phyloP scores from a whole-genome alignment of 30 jellyfish, hydroid and myxozoan species.

The Mastigias papua region DNA sequence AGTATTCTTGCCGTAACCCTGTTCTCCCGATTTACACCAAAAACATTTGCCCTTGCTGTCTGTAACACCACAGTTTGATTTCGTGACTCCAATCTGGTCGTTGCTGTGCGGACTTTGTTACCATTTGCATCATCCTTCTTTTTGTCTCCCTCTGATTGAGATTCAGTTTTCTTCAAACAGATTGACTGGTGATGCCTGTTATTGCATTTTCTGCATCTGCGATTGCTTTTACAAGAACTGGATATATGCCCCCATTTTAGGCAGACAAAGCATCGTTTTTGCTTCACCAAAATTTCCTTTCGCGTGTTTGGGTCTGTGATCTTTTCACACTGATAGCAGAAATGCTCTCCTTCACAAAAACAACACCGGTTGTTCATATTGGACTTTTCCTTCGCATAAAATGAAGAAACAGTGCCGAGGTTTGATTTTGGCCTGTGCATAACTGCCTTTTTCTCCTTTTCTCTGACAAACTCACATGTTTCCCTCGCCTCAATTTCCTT shows the following conservation, averaged over 20 bases:
- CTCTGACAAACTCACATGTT: background rate
- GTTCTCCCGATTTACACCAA: background rate
- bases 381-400: background rate
- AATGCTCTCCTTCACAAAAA: background rate
- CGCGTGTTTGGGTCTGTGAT: background rate
- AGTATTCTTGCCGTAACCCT: background rate
- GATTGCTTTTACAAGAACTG: background rate
- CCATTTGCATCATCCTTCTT: background rate
- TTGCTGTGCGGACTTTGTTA: background rate
- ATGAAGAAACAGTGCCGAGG: background rate
- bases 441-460: background rate
- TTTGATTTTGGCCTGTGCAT: background rate
- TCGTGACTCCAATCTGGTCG: background rate
- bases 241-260: background rate
- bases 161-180: background rate
- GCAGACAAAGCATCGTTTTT: background rate
- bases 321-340: background rate
- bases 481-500: background rate
- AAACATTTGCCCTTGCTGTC: background rate
- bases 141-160: background rate
- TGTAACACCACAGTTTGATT: constrained; percentile 5
- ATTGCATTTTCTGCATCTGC: background rate
- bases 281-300: background rate
- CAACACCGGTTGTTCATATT: background rate
- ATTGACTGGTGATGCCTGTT: background rate